Evolutionary conservation across 2,888 invertebrate genomes (phyloP).

Genomic region (Catonia carolina): DNA sequence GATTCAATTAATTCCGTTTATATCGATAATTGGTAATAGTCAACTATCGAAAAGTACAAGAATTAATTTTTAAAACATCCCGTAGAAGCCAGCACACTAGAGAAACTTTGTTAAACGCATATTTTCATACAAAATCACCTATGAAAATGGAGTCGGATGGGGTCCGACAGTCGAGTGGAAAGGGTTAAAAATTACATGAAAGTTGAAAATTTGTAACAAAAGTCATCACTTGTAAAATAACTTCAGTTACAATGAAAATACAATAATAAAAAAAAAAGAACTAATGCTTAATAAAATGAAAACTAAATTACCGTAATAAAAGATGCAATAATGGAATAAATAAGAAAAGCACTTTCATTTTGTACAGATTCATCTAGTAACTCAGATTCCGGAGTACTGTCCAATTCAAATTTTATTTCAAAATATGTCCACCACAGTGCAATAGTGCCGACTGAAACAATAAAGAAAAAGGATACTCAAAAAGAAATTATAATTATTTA

Average conservation of each 20-base stretch:
- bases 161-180: no score
- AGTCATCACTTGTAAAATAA: neutral
- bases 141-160: no score
- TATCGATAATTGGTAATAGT: no score
- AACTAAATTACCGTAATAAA: slow-evolving; percentile 67
- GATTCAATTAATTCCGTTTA: no score
- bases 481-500: slow-evolving; percentile 6
- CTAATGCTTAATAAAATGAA: slow-evolving; percentile 6
- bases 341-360: slow-evolving; percentile 79
- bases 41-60: neutral
- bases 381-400: slow-evolving; percentile 46
- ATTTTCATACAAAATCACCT: no score
- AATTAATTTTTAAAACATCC: neutral
- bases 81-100: no score
- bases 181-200: no score
- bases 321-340: slow-evolving; percentile 78
- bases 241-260: neutral
- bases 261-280: neutral
- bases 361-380: slow-evolving; percentile 69
- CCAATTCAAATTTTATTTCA: slow-evolving; percentile 60
- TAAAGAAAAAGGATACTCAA: slow-evolving; percentile 1
- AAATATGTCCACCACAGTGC: slow-evolving; percentile 86
- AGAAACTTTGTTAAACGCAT: no score
- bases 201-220: neutral
- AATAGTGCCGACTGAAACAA: slow-evolving; percentile 53